These are phyloP conservation scores for Metellina segmentata DNA, from an alignment of 2,888 invertebrate species.

Conservation along the genomic window DNA sequence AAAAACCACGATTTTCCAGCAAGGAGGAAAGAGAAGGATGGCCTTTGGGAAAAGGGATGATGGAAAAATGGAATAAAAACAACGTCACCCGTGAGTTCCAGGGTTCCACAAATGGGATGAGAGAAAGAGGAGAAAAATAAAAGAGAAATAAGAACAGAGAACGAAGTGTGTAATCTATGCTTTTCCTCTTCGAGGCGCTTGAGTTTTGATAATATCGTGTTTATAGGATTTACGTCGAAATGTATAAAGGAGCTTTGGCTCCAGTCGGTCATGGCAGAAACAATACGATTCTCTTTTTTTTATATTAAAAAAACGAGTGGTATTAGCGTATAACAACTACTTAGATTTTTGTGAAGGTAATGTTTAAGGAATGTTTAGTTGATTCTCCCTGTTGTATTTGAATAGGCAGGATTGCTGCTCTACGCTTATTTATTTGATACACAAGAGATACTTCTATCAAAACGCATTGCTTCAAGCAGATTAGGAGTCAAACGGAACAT, in stretches of 20 bases:
- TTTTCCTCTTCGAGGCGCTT: not conserved
- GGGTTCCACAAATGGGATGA: not conserved
- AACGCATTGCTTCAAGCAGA: too few species aligned
- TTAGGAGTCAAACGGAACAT: too few species aligned
- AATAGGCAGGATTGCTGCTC: too few species aligned
- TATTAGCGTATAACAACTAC: not conserved
- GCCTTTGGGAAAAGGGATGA: constrained; percentile 53
- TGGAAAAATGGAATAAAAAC: constrained; percentile 27
- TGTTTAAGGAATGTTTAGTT: too few species aligned
- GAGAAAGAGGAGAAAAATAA: not conserved
- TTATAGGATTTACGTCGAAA: not conserved
- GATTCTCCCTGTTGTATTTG: too few species aligned
- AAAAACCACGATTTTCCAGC: constrained; percentile 36
- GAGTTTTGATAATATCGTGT: constrained; percentile 1
- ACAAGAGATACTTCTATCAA: too few species aligned
- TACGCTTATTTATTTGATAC: too few species aligned
- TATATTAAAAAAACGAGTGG: not conserved
- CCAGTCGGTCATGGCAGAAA: not conserved
- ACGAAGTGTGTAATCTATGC: not conserved
- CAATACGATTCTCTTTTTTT: not conserved
- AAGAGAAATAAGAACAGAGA: not conserved
- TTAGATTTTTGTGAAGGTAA: too few species aligned
- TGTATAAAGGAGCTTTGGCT: not conserved
- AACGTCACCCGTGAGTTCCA: not conserved
- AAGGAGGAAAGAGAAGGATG: not conserved